phyloP scores from a whole-genome alignment of 2,113 vertebrate genomes.

The Oncorhynchus mykiss region DNA sequence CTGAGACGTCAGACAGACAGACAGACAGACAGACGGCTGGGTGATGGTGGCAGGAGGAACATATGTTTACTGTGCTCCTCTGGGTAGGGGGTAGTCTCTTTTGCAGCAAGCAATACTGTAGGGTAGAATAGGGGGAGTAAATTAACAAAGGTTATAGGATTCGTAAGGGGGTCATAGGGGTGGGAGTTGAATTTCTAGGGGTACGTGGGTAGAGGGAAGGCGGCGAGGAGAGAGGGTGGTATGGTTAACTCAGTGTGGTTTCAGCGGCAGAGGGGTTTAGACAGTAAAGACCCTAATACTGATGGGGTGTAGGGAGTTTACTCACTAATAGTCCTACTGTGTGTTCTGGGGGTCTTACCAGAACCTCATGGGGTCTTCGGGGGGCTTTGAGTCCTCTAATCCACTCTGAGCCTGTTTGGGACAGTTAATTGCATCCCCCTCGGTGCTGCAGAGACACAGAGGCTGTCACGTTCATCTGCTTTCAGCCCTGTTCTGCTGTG shows the following conservation, averaged over 20 bases:
- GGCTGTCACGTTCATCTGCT: not conserved
- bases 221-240: not conserved
- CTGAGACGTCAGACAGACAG: not conserved
- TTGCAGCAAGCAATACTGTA: no score
- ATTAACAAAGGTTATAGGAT: no score
- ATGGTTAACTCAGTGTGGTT: slow-evolving; percentile 2
- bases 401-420: slow-evolving; percentile 45
- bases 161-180: not conserved
- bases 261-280: slow-evolving; percentile 4
- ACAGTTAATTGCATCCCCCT: slow-evolving; percentile 40
- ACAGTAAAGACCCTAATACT: no score
- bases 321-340: slow-evolving; percentile 48
- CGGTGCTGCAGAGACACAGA: slow-evolving; percentile 2
- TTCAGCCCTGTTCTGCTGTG: not conserved
- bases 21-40: not conserved
- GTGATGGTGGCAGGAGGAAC: not conserved
- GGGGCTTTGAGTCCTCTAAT: slow-evolving; percentile 54
- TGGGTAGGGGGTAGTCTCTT: slow-evolving; percentile 21
- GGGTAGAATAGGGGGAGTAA: not conserved
- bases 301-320: not conserved
- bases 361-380: slow-evolving; percentile 52
- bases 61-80: slow-evolving; percentile 21
- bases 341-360: slow-evolving; percentile 42
- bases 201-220: not conserved
- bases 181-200: no score